Evolutionary conservation across 92 coral and sea anemone genomes (phyloP), one percentile per base, ranked within the genome.

Genomic region (Palythoa caribaeorum): DNA sequence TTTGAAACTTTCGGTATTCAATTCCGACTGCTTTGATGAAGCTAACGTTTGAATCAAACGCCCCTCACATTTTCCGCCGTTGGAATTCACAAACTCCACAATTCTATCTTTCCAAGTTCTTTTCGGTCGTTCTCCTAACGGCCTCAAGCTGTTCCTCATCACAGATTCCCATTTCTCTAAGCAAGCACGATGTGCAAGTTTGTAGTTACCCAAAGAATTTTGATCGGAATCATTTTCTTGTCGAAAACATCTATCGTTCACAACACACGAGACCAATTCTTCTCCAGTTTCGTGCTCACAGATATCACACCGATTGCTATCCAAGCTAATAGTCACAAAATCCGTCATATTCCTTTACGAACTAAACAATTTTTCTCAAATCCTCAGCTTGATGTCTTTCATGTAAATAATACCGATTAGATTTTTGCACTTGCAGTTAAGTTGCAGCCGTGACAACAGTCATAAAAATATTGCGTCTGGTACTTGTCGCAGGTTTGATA

Each of bases 201-300:
- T 88, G 73, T 78, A 70, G 35, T 96, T 92, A 3, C 83, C 74
- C 7, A 83, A 77, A 71, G 65, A 70, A 28, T 69, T 52, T 70
- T 70, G 75, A 5, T 70, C 75, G 3, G 80, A 72, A 28, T 90
- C 91, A 38, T 37, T 77, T 5, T 89, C 83, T 8, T 88, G 79
- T 36, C 93, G 85, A 1, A 92, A 87, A 88, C 94, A 94, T 28
- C 92, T 92, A 76, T 94, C 94, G 88, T 90, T 93, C 78, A 96
- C 84, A 59, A 96, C 91, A 78, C 94, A 94, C 50, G 95, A 88
- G 53, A 96, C 91, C 81, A 96, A 75, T 37, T 94, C 94, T 84
- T 96, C 98, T 14, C 97, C 97, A 7, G 96, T 96, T 60, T 96
- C 97, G 85, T 96, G 98, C 38, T 91, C 89, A 71, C 98, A 96